Percentiles rank a stretch among this genome's conserved stretches.
phyloP scores from a whole-genome alignment of 2,888 invertebrate genomes.

The Eupeodes luniger region DNA sequence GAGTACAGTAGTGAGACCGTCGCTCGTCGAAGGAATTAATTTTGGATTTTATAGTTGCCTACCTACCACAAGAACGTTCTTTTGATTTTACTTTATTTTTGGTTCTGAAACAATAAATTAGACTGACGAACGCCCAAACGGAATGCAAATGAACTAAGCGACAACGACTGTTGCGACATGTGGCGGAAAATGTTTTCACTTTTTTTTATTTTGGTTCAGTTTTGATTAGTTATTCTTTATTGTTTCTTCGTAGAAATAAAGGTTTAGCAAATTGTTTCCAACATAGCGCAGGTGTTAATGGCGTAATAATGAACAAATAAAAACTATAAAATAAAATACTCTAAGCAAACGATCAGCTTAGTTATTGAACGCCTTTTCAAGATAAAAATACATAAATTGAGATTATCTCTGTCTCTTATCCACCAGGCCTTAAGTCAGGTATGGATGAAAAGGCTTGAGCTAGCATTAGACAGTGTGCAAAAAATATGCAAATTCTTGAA shows the following conservation, averaged over 20 bases:
- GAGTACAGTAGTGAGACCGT: neutral
- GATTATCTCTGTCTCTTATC: constrained; percentile 1
- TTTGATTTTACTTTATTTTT: neutral
- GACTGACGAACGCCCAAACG: constrained; percentile 26
- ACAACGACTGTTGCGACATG: constrained; percentile 7
- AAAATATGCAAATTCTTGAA: neutral
- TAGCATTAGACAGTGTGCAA: neutral
- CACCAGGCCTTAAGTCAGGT: constrained; percentile 5
- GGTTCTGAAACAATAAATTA: constrained; percentile 38
- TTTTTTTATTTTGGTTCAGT: neutral
- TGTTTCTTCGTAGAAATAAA: neutral
- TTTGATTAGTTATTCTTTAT: neutral
- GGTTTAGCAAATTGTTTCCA: neutral
- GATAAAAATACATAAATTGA: neutral
- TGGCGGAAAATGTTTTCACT: constrained; percentile 20
- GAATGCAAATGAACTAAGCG: constrained; percentile 56
- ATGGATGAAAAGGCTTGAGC: neutral
- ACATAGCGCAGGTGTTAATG: neutral
- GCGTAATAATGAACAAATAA: neutral
- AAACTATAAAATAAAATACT: neutral
- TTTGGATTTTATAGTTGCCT: constrained; percentile 7
- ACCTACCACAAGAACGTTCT: neutral
- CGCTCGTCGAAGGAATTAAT: neutral
- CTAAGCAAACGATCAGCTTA: neutral
- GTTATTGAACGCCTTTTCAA: neutral